A percentile compares a stretch with the other conserved stretches of the same genome.
Evolutionary conservation across 1,140 invertebrate genomes (phyloP).

Genomic region (Chironomus striatipennis): DNA sequence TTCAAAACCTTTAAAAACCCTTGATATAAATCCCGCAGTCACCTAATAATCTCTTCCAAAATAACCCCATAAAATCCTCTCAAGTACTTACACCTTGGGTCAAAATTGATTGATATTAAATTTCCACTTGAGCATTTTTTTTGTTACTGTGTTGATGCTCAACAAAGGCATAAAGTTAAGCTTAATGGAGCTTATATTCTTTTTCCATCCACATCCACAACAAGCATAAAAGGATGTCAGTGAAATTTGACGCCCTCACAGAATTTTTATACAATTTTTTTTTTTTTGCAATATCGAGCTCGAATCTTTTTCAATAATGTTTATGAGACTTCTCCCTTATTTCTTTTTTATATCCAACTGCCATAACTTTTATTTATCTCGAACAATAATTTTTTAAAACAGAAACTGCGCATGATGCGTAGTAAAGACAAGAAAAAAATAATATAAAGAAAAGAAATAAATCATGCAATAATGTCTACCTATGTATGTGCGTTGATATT

Average conservation of each 20-base stretch:
- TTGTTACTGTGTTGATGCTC: not conserved
- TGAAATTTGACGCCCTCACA: slow-evolving; percentile 4
- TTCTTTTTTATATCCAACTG: not conserved
- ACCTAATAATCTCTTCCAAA: too few relatives aligned
- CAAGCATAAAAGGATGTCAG: not conserved
- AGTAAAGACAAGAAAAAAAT: too few relatives aligned
- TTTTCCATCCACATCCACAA: not conserved
- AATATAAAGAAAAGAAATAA: too few relatives aligned
- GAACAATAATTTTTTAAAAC: too few relatives aligned
- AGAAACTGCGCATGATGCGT: too few relatives aligned
- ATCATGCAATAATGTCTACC: too few relatives aligned
- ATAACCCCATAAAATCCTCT: too few relatives aligned
- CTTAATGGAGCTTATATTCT: slow-evolving; percentile 9
- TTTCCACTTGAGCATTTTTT: slow-evolving; percentile 18
- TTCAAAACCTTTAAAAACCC: too few relatives aligned
- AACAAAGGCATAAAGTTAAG: not conserved
- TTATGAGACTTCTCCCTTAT: not conserved
- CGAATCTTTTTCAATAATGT: not conserved
- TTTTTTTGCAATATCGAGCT: not conserved
- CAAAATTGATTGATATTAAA: slow-evolving; percentile 8
- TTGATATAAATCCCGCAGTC: too few relatives aligned
- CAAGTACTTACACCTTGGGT: too few relatives aligned
- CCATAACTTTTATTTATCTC: too few relatives aligned
- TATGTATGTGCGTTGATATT: too few relatives aligned
- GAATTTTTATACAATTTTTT: not conserved